phyloP scores from a whole-genome alignment of 2,888 invertebrate genomes.

The Congeria kusceri region DNA sequence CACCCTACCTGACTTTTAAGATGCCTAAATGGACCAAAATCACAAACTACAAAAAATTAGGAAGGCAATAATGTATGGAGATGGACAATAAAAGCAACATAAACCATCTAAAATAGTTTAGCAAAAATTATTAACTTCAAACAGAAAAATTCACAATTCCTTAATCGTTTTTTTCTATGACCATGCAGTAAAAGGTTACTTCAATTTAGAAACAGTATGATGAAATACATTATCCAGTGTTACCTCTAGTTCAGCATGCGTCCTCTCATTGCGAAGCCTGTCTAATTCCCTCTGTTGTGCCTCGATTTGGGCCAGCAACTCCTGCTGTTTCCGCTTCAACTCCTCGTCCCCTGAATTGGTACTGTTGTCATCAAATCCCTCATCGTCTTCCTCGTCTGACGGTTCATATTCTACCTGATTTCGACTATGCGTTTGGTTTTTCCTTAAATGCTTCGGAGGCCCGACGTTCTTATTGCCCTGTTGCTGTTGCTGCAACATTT shows the following conservation, averaged over 20 bases:
- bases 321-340: conserved; percentile 70
- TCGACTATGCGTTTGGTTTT: conserved; percentile 12
- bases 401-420: conserved; percentile 48
- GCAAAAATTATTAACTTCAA: too few relatives aligned
- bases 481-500: conserved; percentile 48
- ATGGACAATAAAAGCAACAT: too few relatives aligned
- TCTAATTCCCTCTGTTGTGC: conserved; percentile 75
- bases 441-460: conserved; percentile 11
- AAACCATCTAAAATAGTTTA: too few relatives aligned
- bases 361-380: conserved; percentile 52
- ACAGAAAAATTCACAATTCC: too few relatives aligned
- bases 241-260: conserved; percentile 66
- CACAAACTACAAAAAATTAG: too few relatives aligned
- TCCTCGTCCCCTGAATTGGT: conserved; percentile 58
- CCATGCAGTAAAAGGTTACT: too few relatives aligned
- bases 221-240: too few relatives aligned
- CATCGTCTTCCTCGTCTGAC: conserved; percentile 60
- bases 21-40: too few relatives aligned
- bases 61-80: too few relatives aligned
- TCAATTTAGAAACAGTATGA: too few relatives aligned
- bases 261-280: conserved; percentile 64
- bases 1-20: too few relatives aligned
- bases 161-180: too few relatives aligned
- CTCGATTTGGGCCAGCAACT: conserved; percentile 74
- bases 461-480: conserved; percentile 31